Percentiles rank a stretch among this genome's conserved stretches.
Conservation (phyloP, 2,113 vertebrate species). For the Egretta garzetta region DNA sequence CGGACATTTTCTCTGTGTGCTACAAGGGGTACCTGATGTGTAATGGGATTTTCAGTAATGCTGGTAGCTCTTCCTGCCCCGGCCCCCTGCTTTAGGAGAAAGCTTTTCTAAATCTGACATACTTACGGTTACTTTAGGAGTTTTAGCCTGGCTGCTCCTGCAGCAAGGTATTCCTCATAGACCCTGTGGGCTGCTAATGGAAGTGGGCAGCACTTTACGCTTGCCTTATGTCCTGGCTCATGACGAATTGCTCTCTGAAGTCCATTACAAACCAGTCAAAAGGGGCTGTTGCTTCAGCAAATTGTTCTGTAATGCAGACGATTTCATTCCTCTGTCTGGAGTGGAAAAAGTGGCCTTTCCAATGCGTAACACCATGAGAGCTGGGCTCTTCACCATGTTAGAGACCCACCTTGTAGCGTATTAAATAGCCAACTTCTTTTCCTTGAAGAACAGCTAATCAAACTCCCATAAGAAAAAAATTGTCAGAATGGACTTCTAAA, state of each 20-base stretch:
- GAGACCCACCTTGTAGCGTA: not conserved
- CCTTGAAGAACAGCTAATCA: not conserved
- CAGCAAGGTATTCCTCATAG: not conserved
- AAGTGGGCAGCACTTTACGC: not conserved
- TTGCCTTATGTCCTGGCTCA: not conserved
- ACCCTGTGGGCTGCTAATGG: not conserved
- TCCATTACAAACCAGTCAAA: not conserved
- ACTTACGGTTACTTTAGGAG: not conserved
- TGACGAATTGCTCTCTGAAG: not conserved
- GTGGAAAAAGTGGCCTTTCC: not conserved
- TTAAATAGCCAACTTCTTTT: not conserved
- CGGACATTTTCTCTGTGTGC: not conserved
- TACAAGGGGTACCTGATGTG: not conserved
- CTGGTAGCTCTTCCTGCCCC: not conserved
- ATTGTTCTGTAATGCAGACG: not conserved
- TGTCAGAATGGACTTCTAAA: not conserved
- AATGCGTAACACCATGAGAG: fast-evolving
- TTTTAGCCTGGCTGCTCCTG: not conserved
- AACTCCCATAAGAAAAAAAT: not conserved
- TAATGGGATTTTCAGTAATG: not conserved
- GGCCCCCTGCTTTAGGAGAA: not conserved
- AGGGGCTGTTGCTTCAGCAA: not conserved
- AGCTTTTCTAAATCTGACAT: not conserved
- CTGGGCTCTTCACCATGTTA: not conserved
- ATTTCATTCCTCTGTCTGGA: not conserved